Evolutionary conservation across 2,113 vertebrate genomes (phyloP).

Genomic region (Brachypodius melanocephalos): DNA sequence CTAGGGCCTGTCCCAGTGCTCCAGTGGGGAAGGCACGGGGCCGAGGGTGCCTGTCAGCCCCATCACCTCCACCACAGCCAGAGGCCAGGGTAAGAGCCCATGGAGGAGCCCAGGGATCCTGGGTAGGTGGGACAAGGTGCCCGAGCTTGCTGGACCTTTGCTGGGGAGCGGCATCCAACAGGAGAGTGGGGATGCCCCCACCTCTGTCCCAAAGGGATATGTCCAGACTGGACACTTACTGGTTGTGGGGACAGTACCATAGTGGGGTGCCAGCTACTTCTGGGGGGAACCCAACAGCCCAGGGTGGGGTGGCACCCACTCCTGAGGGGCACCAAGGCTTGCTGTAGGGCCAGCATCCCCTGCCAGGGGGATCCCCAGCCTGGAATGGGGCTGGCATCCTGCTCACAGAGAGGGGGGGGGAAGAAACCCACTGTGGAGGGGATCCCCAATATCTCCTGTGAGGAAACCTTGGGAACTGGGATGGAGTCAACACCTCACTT

Average conservation of each 20-base stretch:
- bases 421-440: neutral
- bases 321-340: neutral
- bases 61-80: fast-evolving
- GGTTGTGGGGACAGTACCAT: fast-evolving
- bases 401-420: neutral
- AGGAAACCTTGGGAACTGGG: neutral
- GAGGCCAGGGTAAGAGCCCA: neutral
- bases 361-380: neutral
- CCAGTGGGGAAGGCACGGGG: fast-evolving
- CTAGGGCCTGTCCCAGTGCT: fast-evolving
- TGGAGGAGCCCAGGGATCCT: neutral
- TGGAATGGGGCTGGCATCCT: neutral
- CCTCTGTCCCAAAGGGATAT: neutral
- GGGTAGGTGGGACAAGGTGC: neutral
- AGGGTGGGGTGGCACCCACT: neutral
- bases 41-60: fast-evolving
- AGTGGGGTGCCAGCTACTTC: neutral
- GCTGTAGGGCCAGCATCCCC: neutral
- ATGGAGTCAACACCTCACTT: too few species aligned
- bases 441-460: neutral
- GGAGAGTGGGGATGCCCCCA: too few species aligned
- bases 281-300: neutral
- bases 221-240: neutral
- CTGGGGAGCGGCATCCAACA: neutral
- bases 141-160: neutral